A percentile compares a stretch with the other conserved stretches of the same genome.
Conservation (phyloP, 2,888 invertebrate genomes). For the Tiliacea aurago region DNA sequence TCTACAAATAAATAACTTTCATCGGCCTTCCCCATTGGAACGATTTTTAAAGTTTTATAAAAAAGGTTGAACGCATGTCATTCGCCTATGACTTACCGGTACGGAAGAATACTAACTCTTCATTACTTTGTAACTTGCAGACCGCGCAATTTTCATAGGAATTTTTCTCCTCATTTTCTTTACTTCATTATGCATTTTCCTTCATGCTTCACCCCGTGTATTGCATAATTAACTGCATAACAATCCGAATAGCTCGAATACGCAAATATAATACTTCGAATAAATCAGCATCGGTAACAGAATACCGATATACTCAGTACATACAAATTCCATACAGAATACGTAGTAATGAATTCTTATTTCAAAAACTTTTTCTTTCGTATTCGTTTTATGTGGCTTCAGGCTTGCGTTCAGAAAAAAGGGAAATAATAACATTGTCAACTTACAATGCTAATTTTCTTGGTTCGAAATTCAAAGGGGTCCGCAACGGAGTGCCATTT, state of each 20-base stretch:
- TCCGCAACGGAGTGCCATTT: conserved; percentile 56
- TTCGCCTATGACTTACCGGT: neutral
- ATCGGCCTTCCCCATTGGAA: too few relatives aligned
- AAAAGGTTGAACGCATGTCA: neutral
- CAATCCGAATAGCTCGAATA: neutral
- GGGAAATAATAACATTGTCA: conserved; percentile 51
- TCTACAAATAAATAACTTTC: too few relatives aligned
- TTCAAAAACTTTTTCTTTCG: conserved; percentile 9
- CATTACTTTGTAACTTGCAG: neutral
- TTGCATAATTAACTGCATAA: conserved; percentile 9
- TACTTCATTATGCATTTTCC: conserved; percentile 7
- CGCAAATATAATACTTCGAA: neutral
- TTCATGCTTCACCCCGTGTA: neutral
- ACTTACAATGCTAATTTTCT: conserved; percentile 65
- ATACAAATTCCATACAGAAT: neutral
- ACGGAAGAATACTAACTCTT: neutral
- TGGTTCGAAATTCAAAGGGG: conserved; percentile 61
- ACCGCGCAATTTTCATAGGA: neutral
- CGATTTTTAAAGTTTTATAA: neutral
- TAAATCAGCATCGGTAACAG: conserved; percentile 2
- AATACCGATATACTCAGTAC: neutral
- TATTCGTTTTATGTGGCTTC: conserved; percentile 5
- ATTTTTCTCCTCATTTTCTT: conserved; percentile 13
- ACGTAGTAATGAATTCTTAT: conserved; percentile 17
- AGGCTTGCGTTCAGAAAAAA: conserved; percentile 20